These are phyloP conservation scores for Dicrurus megarhynchus DNA, from an alignment of 2,113 vertebrate species.

Conservation along the genomic window DNA sequence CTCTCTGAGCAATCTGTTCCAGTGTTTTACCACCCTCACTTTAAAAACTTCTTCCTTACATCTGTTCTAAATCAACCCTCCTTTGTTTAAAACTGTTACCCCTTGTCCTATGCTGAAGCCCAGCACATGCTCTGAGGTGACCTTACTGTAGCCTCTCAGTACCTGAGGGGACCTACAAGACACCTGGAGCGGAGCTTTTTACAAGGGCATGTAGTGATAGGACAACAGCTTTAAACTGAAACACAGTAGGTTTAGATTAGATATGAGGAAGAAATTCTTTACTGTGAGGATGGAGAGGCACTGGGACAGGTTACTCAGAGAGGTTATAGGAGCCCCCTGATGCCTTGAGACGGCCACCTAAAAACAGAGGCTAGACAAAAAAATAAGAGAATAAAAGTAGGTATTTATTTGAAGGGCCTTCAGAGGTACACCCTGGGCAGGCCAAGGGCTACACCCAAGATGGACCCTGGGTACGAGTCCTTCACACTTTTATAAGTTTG, in stretches of 20 bases:
- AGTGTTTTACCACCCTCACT: not conserved
- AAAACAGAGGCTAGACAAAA: too few species aligned
- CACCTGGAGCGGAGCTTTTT: not conserved
- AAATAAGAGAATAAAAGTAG: too few species aligned
- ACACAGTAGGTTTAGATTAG: not conserved
- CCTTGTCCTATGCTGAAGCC: not conserved
- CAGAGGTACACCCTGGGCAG: too few species aligned
- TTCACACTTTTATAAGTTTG: too few species aligned
- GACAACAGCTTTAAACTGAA: not conserved
- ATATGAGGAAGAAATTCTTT: not conserved
- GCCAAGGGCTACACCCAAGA: too few species aligned
- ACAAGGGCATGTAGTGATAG: not conserved
- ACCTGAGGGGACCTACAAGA: not conserved
- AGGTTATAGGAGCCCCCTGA: not conserved
- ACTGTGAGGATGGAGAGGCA: not conserved
- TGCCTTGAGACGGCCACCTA: too few species aligned
- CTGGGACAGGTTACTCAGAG: not conserved
- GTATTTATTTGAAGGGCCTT: too few species aligned
- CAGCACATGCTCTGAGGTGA: not conserved
- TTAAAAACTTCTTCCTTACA: not conserved
- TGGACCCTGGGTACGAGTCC: too few species aligned
- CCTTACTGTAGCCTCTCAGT: too few species aligned
- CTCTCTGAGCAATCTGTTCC: not conserved
- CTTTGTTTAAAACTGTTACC: not conserved
- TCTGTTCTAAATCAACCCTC: not conserved